Percentiles rank a stretch among this genome's conserved stretches.
phyloP scores from a whole-genome alignment of 2,888 invertebrate genomes.

The Pristionchus arcanus region DNA sequence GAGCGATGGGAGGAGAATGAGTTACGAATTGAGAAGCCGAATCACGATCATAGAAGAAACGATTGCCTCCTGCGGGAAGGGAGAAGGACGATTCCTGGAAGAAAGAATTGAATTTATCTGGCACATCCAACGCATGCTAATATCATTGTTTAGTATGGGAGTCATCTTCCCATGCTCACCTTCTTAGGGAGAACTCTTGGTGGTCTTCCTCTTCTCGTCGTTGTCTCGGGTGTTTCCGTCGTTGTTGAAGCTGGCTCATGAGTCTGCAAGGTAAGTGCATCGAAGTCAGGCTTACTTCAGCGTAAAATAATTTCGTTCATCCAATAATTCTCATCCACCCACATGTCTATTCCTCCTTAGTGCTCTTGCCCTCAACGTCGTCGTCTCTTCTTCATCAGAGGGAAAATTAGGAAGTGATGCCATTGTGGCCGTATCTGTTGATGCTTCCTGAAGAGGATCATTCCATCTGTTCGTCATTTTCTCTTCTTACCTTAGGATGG shows the following conservation, averaged over 20 bases:
- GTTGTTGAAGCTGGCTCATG: not conserved
- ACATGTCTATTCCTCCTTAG: conserved; percentile 38
- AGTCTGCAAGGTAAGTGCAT: not conserved
- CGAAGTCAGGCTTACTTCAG: not conserved
- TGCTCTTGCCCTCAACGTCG: not conserved
- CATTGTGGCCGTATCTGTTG: conserved; percentile 13
- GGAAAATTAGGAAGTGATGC: not conserved
- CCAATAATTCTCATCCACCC: not conserved
- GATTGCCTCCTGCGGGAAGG: not conserved
- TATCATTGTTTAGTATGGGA: not conserved
- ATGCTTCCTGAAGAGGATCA: not conserved
- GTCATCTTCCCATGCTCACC: not conserved
- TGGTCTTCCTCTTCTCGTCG: conserved; percentile 29
- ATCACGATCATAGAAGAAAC: conserved; percentile 44
- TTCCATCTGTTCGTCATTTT: not conserved
- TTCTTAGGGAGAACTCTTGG: conserved; percentile 44
- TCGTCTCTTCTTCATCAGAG: not conserved
- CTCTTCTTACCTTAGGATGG: conserved; percentile 5
- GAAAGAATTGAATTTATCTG: not conserved
- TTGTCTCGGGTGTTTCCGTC: not conserved
- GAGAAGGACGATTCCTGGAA: not conserved
- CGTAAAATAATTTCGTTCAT: not conserved
- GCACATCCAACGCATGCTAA: not conserved
- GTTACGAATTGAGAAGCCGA: not conserved
- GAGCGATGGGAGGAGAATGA: conserved; percentile 9